Conservation (phyloP, 1,140 invertebrate species). For the Parasteatoda tepidariorum region DNA sequence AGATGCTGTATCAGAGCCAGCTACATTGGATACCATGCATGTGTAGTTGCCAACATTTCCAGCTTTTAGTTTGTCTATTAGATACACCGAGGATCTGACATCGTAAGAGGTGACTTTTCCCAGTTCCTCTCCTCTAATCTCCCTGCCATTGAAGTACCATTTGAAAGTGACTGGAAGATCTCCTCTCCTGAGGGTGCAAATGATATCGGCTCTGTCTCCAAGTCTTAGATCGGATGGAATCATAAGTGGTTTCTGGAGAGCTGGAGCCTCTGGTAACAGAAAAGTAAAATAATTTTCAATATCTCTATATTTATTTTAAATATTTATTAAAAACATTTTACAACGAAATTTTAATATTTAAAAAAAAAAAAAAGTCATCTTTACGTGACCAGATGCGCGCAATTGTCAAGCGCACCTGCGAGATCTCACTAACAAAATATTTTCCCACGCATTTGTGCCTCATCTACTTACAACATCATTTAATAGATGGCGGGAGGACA, state of each 20-base stretch:
- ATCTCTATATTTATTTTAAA: no score
- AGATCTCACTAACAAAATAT: background rate
- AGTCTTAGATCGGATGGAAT: conserved; percentile 39
- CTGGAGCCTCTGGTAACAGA: conserved; percentile 36
- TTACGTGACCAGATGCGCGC: conserved; percentile 45
- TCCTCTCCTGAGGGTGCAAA: conserved; percentile 43
- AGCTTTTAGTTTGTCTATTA: conserved; percentile 44
- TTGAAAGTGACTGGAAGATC: conserved; percentile 37
- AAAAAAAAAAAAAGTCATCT: background rate
- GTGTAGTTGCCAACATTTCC: conserved; percentile 57
- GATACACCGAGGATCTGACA: conserved; percentile 41
- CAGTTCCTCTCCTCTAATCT: conserved; percentile 26
- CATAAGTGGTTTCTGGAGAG: conserved; percentile 51
- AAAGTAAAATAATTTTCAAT: background rate
- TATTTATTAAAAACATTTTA: no score
- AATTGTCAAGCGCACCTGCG: conserved; percentile 30
- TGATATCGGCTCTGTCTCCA: conserved; percentile 43
- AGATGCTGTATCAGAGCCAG: conserved; percentile 13
- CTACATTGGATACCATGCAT: conserved; percentile 32
- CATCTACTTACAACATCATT: background rate
- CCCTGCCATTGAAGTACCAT: conserved; percentile 52
- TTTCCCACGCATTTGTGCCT: conserved; percentile 21
- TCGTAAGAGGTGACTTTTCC: conserved; percentile 52
- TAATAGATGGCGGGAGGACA: conserved; percentile 42
- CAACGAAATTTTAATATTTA: background rate